phyloP scores from a whole-genome alignment of 2,113 vertebrate genomes.

The Heloderma charlesbogerti region DNA sequence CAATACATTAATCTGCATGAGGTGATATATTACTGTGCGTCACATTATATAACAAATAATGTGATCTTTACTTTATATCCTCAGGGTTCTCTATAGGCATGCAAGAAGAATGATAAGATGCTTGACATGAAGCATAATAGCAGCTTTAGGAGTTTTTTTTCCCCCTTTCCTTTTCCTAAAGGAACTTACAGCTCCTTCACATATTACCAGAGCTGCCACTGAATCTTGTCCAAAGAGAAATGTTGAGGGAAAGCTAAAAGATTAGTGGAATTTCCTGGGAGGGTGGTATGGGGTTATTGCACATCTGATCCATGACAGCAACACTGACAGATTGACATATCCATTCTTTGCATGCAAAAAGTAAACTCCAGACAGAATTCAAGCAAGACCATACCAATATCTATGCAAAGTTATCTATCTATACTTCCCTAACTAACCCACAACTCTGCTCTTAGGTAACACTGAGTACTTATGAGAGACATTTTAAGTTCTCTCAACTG shows the following conservation, averaged over 20 bases:
- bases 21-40: not conserved
- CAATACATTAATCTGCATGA: not conserved
- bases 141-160: not conserved
- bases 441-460: not conserved
- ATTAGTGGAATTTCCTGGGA: not conserved
- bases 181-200: not conserved
- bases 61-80: not conserved
- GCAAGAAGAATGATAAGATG: not conserved
- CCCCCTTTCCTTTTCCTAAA: not conserved
- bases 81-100: not conserved
- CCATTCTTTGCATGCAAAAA: not conserved
- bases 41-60: not conserved
- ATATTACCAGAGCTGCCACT: not conserved
- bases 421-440: not conserved
- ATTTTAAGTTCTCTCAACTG: conserved; percentile 25
- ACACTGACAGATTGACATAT: not conserved
- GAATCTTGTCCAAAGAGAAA: not conserved
- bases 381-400: not conserved
- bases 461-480: conserved; percentile 20
- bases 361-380: not conserved
- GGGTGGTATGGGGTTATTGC: not conserved
- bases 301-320: not conserved
- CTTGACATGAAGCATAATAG: not conserved
- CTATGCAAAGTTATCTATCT: not conserved
- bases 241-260: not conserved